These are phyloP conservation scores for Pionites leucogaster DNA, from an alignment of 2,113 vertebrate species.

Conservation along the genomic window DNA sequence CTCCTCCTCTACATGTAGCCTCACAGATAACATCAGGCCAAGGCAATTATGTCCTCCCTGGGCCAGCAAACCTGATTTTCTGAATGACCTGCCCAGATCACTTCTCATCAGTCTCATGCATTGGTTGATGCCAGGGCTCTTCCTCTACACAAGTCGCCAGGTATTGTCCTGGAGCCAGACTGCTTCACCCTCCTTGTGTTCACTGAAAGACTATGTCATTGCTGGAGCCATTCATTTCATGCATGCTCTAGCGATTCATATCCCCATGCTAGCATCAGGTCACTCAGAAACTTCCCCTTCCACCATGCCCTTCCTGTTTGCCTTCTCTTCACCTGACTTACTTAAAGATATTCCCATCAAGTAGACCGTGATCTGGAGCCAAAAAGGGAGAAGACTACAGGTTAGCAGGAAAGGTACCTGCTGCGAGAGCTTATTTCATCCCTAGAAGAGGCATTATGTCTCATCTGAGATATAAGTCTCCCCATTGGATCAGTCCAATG, in stretches of 20 bases:
- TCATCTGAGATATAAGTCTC: background rate
- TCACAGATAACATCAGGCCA: conserved; percentile 36
- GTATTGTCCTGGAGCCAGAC: conserved; percentile 21
- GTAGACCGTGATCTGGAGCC: background rate
- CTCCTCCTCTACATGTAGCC: background rate
- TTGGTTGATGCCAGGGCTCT: background rate
- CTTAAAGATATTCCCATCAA: background rate
- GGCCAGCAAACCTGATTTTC: conserved; percentile 42
- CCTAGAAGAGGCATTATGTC: background rate
- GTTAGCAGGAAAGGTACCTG: background rate
- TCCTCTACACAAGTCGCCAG: background rate
- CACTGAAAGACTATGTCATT: background rate
- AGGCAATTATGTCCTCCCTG: background rate
- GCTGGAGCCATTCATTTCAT: background rate
- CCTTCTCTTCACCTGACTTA: background rate
- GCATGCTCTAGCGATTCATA: background rate
- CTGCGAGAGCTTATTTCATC: background rate
- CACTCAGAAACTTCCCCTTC: background rate
- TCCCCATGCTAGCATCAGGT: background rate
- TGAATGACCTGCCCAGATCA: conserved; percentile 48
- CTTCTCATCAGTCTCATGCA: conserved; percentile 25
- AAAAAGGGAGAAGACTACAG: background rate
- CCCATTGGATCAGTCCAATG: rapidly evolving
- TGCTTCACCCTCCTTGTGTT: background rate
- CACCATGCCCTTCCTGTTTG: background rate